phyloP scores from a whole-genome alignment of 2,797 vertebrate genomes.

The Simalia tracyae region DNA sequence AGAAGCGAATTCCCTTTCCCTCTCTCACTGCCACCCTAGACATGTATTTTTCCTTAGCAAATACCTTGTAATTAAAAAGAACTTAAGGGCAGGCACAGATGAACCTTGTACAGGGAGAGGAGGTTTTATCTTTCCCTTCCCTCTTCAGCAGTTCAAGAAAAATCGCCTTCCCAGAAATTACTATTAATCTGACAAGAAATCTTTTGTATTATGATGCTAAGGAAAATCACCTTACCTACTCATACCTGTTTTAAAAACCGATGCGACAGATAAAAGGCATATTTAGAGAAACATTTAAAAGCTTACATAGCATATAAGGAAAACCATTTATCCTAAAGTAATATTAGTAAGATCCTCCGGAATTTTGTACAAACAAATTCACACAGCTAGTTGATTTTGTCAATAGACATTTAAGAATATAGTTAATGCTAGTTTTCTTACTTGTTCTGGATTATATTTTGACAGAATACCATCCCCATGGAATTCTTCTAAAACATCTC shows the following conservation, averaged over 20 bases:
- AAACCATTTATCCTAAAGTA: neutral
- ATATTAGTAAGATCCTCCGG: neutral
- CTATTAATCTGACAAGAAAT: neutral
- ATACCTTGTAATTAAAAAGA: neutral
- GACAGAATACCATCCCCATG: constrained; percentile 84
- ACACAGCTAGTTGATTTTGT: neutral
- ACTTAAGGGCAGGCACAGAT: neutral
- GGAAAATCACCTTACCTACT: neutral
- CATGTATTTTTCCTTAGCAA: neutral
- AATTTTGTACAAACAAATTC: neutral
- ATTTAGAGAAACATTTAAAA: neutral
- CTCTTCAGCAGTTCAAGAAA: neutral
- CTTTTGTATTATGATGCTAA: neutral
- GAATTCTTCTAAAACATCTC: constrained; percentile 91
- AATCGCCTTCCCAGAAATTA: neutral
- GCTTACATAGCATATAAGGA: neutral
- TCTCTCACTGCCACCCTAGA: neutral
- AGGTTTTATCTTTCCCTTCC: neutral
- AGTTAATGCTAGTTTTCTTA: constrained; percentile 63
- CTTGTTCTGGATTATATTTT: constrained; percentile 89
- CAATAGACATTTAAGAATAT: neutral
- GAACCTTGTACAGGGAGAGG: neutral
- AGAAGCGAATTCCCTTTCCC: neutral
- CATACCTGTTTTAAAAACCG: neutral
- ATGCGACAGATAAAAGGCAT: neutral